Evolutionary conservation across 1,140 invertebrate genomes (phyloP).

Genomic region (Drosophila suzukii): DNA sequence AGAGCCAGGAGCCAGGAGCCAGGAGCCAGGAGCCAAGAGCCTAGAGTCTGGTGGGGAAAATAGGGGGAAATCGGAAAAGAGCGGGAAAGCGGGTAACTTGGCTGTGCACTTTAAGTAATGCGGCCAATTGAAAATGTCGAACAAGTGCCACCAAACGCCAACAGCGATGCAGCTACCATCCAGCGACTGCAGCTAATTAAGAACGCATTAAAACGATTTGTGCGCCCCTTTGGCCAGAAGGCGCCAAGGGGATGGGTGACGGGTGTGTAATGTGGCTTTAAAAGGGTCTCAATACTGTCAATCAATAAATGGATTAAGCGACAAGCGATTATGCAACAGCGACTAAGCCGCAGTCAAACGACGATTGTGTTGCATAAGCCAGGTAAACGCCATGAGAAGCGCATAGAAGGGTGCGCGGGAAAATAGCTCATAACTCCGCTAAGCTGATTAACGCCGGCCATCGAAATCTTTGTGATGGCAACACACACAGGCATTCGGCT

Average conservation of each 20-base stretch:
- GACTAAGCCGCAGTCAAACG: conserved; percentile 10
- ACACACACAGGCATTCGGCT: no score
- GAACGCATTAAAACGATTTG: conserved; percentile 73
- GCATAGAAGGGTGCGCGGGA: neutral
- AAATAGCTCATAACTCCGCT: conserved; percentile 18
- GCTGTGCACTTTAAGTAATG: conserved; percentile 70
- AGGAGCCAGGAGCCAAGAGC: conserved; percentile 1
- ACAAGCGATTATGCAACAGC: conserved; percentile 40
- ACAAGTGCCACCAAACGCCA: conserved; percentile 62
- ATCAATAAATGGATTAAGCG: conserved; percentile 42
- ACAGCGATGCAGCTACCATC: conserved; percentile 19
- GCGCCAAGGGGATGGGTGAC: neutral
- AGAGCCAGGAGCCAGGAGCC: conserved; percentile 1
- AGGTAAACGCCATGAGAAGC: conserved; percentile 9
- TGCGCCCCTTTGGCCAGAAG: conserved; percentile 1
- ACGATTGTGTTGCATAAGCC: conserved; percentile 32
- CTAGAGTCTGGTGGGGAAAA: neutral
- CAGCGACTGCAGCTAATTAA: conserved; percentile 65
- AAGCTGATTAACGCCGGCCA: conserved; percentile 33
- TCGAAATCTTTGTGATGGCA: neutral
- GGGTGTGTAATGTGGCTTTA: conserved; percentile 18
- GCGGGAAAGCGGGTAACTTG: neutral
- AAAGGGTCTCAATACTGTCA: conserved; percentile 38
- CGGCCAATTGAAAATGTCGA: conserved; percentile 78
- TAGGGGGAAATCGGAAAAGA: neutral